phyloP scores from a whole-genome alignment of 2,113 vertebrate genomes.

The Eleginops maclovinus region DNA sequence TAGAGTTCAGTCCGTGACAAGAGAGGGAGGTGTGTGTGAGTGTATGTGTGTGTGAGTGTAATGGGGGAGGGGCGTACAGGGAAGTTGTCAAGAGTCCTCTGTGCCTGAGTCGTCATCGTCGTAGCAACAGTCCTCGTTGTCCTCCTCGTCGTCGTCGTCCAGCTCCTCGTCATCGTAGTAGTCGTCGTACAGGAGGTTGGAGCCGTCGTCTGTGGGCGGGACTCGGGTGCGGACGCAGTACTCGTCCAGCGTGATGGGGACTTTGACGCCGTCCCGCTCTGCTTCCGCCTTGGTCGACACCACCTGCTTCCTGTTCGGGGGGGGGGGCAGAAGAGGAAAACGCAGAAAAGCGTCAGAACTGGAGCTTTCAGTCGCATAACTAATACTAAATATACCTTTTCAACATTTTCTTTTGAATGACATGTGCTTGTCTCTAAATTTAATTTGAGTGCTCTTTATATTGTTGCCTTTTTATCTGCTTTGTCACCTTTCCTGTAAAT shows the following conservation, averaged over 20 bases:
- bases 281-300: slow-evolving; percentile 93
- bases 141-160: slow-evolving; percentile 84
- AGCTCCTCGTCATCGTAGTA: slow-evolving; percentile 93
- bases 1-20: slow-evolving; percentile 62
- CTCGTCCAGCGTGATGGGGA: slow-evolving; percentile 94
- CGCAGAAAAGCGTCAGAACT: not conserved
- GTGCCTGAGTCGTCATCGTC: slow-evolving; percentile 92
- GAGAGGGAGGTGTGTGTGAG: slow-evolving; percentile 10
- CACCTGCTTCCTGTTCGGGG: slow-evolving; percentile 90
- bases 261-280: slow-evolving; percentile 93
- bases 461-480: too few relatives aligned
- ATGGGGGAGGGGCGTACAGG: not conserved
- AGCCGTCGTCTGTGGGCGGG: slow-evolving; percentile 90
- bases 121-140: slow-evolving; percentile 88
- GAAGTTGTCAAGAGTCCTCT: slow-evolving; percentile 90
- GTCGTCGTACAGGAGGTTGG: slow-evolving; percentile 94
- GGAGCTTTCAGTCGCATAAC: too few relatives aligned
- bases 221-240: slow-evolving; percentile 95
- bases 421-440: too few relatives aligned
- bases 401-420: too few relatives aligned
- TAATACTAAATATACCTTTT: too few relatives aligned
- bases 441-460: too few relatives aligned
- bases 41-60: not conserved
- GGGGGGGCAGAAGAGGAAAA: rapidly evolving
- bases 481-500: too few relatives aligned